phyloP scores from a whole-genome alignment of 2,888 invertebrate genomes.

The Ferrisia virgata region DNA sequence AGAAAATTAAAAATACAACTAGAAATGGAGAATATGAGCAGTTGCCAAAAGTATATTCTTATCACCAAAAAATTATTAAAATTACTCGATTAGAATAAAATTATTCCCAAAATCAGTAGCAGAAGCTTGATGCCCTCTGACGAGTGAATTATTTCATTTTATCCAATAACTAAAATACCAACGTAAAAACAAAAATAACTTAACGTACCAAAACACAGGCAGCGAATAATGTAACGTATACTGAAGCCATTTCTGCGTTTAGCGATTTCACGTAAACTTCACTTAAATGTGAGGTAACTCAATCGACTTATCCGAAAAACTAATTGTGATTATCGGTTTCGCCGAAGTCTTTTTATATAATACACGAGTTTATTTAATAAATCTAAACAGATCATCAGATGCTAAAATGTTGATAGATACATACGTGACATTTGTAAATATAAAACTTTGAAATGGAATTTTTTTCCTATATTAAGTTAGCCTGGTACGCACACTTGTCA shows the following conservation, averaged over 20 bases:
- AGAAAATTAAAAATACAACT: too few species aligned
- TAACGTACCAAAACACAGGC: neutral
- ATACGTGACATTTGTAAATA: neutral
- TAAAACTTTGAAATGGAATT: slow-evolving; percentile 7
- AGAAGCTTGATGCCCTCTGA: too few species aligned
- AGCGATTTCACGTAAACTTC: neutral
- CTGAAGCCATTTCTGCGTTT: neutral
- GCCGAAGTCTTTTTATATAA: neutral
- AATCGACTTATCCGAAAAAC: neutral
- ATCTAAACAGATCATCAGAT: neutral
- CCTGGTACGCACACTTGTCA: neutral
- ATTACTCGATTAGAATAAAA: too few species aligned
- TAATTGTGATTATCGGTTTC: neutral
- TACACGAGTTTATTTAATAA: neutral
- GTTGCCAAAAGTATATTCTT: too few species aligned
- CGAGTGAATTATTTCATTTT: too few species aligned
- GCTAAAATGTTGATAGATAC: neutral
- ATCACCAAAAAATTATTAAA: too few species aligned
- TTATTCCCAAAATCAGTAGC: too few species aligned
- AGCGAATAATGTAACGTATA: neutral
- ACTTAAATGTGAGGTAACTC: too few species aligned
- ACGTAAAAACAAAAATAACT: neutral
- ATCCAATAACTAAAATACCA: neutral
- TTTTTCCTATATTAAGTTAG: neutral
- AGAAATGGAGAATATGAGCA: too few species aligned